Base-by-base conservation (phyloP, 2,888 invertebrate species). In the Leptopilina syphax region DNA sequence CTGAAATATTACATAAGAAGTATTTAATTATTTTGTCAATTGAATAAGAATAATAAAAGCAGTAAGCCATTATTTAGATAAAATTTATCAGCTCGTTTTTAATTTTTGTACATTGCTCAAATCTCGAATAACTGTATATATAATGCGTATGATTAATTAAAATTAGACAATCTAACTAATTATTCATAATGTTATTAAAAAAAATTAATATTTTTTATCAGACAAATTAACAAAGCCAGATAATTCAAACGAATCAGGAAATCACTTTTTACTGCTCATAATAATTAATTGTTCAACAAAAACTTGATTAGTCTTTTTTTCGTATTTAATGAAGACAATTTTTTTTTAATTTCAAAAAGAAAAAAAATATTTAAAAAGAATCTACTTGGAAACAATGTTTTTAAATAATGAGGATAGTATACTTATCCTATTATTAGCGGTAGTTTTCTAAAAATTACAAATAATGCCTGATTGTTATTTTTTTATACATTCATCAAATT, bases 61-160 rank as follows among this genome's bases (percentile, higher is more conserved):
- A 34, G 50, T 50, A 50, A 12, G 10, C 2, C 50, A 50, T 47
- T 6, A 73, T 73, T 73, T 24, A 18, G 50, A 24, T 12, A 24
- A n/a, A 73, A 73, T 13, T 27, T 70, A 70, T 70, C 70, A 24
- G 54, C 57, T 41, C 8, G 3, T 44, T 34, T 41, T 34, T 73
- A 34, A 41, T 34, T 57, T 3, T 57, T n/a, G 5, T 24, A 18
- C 70, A 73, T 73, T 24, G 8, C 54, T 24, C 13, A 54, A 8
- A 27, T 13, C 27, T 1, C 13, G 13, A 54, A 54, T 70, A 34
- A 54, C 7, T 54, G 13, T 44, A 34, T 34, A 34, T 34, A 47
- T 27, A 57, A 73, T 54, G 34, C 34, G 24, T 70, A 24, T 54
- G 27, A 70, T 70, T 70, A 70, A 70, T 70, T 67, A 47, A 44